Evolutionary conservation across 2,797 vertebrate species (phyloP).

Genomic region (Poecilia picta): DNA sequence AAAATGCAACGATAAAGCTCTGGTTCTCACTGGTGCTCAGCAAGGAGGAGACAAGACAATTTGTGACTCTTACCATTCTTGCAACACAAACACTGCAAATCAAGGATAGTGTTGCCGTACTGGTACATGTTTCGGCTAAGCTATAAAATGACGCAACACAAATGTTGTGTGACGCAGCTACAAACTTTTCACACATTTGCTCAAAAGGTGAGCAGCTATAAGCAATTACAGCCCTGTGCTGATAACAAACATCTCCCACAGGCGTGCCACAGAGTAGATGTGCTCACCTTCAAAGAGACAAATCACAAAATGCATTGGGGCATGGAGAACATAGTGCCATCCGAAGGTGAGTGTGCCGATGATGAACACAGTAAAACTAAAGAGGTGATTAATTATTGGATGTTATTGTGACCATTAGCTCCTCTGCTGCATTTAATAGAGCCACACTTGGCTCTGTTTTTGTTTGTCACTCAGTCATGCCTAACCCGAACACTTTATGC

Average conservation of each 20-base stretch:
- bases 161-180: neutral
- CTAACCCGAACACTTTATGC: neutral
- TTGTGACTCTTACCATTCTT: slow-evolving; percentile 64
- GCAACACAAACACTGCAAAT: slow-evolving; percentile 58
- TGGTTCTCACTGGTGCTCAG: too few species aligned
- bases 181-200: slow-evolving; percentile 10
- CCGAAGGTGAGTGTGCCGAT: slow-evolving; percentile 71
- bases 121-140: neutral
- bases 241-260: slow-evolving; percentile 55
- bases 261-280: slow-evolving; percentile 74
- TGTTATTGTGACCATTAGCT: slow-evolving; percentile 61
- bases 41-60: slow-evolving; percentile 20
- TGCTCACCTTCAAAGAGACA: slow-evolving; percentile 78
- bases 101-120: slow-evolving; percentile 62
- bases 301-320: slow-evolving; percentile 78
- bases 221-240: slow-evolving; percentile 60
- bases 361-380: slow-evolving; percentile 66
- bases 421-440: slow-evolving; percentile 51
- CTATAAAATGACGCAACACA: neutral
- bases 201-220: neutral
- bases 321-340: slow-evolving; percentile 78
- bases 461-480: slow-evolving; percentile 54
- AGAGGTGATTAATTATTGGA: slow-evolving; percentile 70
- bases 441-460: slow-evolving; percentile 44
- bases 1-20: too few species aligned